Evolutionary conservation across 2,113 vertebrate species (phyloP), one percentile per base, ranked within the genome.

Genomic region (Phoenicopterus ruber): DNA sequence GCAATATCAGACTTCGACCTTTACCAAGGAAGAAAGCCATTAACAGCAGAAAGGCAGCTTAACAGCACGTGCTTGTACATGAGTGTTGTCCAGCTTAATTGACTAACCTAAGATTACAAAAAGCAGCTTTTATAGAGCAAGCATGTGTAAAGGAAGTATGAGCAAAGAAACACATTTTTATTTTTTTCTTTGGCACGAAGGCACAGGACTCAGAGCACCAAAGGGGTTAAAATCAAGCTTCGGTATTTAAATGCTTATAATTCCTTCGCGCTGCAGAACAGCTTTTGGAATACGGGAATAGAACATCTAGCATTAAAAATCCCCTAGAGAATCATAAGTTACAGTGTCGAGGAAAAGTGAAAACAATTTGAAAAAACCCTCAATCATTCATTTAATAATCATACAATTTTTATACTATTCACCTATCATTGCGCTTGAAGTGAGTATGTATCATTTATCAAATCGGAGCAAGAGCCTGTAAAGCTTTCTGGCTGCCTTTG

Each of bases 401-500:
- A 91, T 81, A 46, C 44, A 47, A 52, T 93, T 96, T 97, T 96
- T 80, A 71, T 85, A 96, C 87, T 88, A 90, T 91, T 92, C 90
- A 96, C 88, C 94, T 91, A 92, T 67, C 93, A 88, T 24, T 86
- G 80, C 84, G 89, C 67, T 95, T 28, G 58, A 47, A 88, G 40
- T 62, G 70, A 96, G 62, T 55, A 80, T 4, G 79, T 69, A 91
- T 72, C 90, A 94, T 97, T 83, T 96, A 94, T 91, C 91, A 95
- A 80, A 88, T 3, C 86, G 87, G 83, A 97, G 93, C 91, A 89
- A 92, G 94, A 96, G 90, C 91, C 82, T 73, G 92, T 87, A 93
- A 96, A 97, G 96, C 93, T 92, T 97, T 94, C 97, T 87, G 88
- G 82, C 98, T 98, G 98, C 98, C 96, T 98, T 97, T 19, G 94